phyloP scores from a whole-genome alignment of 1,140 invertebrate species.

The Apis cerana region DNA sequence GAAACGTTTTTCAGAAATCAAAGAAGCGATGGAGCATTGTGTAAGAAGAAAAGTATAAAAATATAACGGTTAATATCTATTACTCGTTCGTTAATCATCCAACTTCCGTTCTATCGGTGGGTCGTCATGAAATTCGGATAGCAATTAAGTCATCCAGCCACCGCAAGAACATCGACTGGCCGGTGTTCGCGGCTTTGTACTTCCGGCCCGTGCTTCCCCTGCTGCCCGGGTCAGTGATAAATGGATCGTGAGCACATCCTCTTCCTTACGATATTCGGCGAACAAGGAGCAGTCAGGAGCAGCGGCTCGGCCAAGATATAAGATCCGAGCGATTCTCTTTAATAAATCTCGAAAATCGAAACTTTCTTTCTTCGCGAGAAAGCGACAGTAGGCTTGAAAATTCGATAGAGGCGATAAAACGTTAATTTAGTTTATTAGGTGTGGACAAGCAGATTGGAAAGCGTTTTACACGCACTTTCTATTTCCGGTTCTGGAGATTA shows the following conservation, averaged over 20 bases:
- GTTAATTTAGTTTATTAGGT: too few species aligned
- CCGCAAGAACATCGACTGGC: constrained; percentile 42
- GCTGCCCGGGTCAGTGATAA: constrained; percentile 72
- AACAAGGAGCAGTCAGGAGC: constrained; percentile 62
- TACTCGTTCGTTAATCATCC: constrained; percentile 14
- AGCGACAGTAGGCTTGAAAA: background rate
- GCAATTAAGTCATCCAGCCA: constrained; percentile 49
- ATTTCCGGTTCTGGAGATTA: too few species aligned
- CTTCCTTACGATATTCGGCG: constrained; percentile 50
- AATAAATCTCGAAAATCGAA: constrained; percentile 13
- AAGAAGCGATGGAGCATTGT: too few species aligned
- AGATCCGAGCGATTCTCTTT: constrained; percentile 24
- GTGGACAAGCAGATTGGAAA: too few species aligned
- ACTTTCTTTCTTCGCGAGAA: background rate
- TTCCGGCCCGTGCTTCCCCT: constrained; percentile 63
- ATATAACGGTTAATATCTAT: constrained; percentile 6
- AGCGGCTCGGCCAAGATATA: constrained; percentile 61
- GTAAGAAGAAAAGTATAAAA: too few species aligned
- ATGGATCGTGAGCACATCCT: constrained; percentile 57
- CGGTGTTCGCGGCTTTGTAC: constrained; percentile 65
- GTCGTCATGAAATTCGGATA: constrained; percentile 51
- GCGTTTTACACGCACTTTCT: too few species aligned
- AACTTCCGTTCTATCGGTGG: background rate
- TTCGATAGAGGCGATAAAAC: too few species aligned
- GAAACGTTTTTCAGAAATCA: too few species aligned